Conservation (phyloP, 2,113 vertebrate species). For the Hypomesus transpacificus region DNA sequence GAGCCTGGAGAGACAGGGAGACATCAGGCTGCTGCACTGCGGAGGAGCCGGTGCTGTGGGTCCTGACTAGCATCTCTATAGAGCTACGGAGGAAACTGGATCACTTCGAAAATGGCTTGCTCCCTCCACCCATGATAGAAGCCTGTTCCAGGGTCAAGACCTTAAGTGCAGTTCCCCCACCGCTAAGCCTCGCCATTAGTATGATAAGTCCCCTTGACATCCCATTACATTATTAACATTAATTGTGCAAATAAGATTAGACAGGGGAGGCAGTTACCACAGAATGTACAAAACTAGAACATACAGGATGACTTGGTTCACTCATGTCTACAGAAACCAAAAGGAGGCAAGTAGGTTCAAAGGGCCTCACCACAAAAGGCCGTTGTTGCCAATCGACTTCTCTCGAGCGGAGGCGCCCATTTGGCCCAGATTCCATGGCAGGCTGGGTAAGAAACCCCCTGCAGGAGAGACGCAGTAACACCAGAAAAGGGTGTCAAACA, state of each 20-base stretch:
- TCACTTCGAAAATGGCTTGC: too few relatives aligned
- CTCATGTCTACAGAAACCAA: not conserved
- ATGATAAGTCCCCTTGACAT: not conserved
- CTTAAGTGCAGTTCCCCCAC: too few relatives aligned
- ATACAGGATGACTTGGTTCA: not conserved
- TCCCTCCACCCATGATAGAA: too few relatives aligned
- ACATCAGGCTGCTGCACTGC: not conserved
- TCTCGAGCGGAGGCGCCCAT: conserved; percentile 82
- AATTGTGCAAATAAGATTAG: not conserved
- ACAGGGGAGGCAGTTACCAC: too few relatives aligned
- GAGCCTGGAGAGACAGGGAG: conserved; percentile 68
- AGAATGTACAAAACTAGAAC: too few relatives aligned
- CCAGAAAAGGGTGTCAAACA: conserved; percentile 7
- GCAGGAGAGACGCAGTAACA: conserved; percentile 1
- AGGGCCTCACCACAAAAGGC: conserved; percentile 78
- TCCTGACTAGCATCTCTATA: too few relatives aligned
- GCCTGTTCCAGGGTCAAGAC: too few relatives aligned
- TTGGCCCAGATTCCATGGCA: conserved; percentile 92
- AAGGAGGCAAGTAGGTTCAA: not conserved
- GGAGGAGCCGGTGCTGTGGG: too few relatives aligned
- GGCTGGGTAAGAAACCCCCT: conserved; percentile 91
- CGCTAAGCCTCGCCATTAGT: not conserved
- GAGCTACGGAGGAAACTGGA: too few relatives aligned
- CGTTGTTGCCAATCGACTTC: conserved; percentile 81
- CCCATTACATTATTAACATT: not conserved